A percentile compares a stretch with the other conserved stretches of the same genome.
Evolutionary conservation across 2,797 vertebrate species (phyloP).

Genomic region (Lates japonicus): DNA sequence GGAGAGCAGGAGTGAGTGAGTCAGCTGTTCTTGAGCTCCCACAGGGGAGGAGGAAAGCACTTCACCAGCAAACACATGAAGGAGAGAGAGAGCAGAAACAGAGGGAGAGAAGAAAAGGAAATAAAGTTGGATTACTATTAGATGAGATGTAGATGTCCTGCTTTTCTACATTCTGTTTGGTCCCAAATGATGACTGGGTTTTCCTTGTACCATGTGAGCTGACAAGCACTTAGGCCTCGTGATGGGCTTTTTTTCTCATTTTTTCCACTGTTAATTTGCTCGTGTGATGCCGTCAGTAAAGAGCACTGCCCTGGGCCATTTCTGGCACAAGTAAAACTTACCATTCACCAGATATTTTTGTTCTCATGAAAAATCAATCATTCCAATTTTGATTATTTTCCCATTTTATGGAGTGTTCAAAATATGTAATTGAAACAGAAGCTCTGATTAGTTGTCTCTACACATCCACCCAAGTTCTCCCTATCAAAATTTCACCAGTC

Average conservation of each 20-base stretch:
- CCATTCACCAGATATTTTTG: neutral
- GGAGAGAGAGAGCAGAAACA: slow-evolving; percentile 12
- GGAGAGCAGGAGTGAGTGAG: slow-evolving; percentile 53
- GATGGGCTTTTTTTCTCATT: neutral
- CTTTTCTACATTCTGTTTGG: slow-evolving; percentile 13
- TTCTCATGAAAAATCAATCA: neutral
- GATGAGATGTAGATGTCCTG: slow-evolving; percentile 29
- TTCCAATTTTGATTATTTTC: neutral
- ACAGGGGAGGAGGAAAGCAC: slow-evolving; percentile 58
- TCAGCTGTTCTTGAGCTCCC: slow-evolving; percentile 75
- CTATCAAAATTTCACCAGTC: slow-evolving; percentile 12
- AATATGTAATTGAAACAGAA: neutral
- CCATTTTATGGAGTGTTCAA: neutral
- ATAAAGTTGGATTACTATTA: slow-evolving; percentile 16
- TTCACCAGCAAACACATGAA: slow-evolving; percentile 47
- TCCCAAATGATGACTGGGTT: slow-evolving; percentile 12
- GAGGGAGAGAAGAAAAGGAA: slow-evolving; percentile 5
- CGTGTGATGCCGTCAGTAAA: neutral
- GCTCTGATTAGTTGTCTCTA: neutral
- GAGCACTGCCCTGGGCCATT: neutral
- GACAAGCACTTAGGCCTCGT: neutral
- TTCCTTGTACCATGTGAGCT: slow-evolving; percentile 1
- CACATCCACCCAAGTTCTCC: slow-evolving; percentile 5
- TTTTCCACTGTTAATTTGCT: neutral
- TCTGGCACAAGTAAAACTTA: neutral